Evolutionary conservation across 2,113 vertebrate genomes (phyloP), one percentile per base, ranked within the genome.

Genomic region (Herpailurus yagouaroundi): DNA sequence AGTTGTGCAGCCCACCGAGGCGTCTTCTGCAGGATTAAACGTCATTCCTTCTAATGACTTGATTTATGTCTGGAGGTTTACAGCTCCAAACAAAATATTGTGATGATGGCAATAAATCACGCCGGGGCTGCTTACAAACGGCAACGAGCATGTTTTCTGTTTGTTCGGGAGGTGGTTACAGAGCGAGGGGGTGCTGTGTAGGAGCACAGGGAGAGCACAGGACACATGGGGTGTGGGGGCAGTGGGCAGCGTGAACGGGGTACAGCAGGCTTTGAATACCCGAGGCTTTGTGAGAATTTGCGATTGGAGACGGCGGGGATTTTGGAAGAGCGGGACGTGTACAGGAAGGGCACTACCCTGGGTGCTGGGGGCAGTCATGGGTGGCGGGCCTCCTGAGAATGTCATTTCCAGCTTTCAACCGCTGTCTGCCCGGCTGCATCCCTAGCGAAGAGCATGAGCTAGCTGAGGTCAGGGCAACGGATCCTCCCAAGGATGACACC

Each of bases 81-180:
- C 73, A 86, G 98, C 96, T 97, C 96, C 98, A 97, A 98, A 97
- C 93, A 97, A 98, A 98, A 97, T 98, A 97, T n/a, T 96, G 88
- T 85, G 93, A 93, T 95, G 96, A 86, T 38, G 96, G 88, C 77
- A 95, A 96, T 98, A 96, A 80, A 82, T 98, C 97, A 96, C 85
- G 4, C 86, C 0, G 29, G 79, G 84, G 88, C 95, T 92, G 93
- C 96, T 98, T 97, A 91, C 92, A 94, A 94, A 81, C 5, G 45
- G 95, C 4, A 15, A 87, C 48, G 7, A 21, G 38, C 92, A 0
- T 48, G 82, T 93, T 97, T 93, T 52, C 83, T 95, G 76, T 25
- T 68, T 96, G 84, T 25, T 63, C 92, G 94, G 97, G 90, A 88
- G 96, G 91, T 48, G 97, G 94, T 52, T 84, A 77, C 38, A 93